Evolutionary conservation across 2,797 vertebrate species (phyloP).

Genomic region (Danio tinwini): DNA sequence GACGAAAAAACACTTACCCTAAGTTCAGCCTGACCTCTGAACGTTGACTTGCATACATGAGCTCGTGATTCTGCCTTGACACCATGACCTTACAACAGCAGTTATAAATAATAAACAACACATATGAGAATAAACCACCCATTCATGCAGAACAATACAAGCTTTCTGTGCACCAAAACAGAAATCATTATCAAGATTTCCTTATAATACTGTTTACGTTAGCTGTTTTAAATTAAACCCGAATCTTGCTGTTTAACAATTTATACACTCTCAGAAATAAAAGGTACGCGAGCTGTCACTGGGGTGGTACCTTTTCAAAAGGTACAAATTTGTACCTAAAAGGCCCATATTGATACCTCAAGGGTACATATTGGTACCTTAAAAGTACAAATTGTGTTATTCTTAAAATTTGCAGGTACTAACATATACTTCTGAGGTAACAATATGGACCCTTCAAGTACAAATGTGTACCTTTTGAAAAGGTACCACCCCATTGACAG

Average conservation of each 20-base stretch:
- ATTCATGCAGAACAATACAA: not conserved
- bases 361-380: too few relatives aligned
- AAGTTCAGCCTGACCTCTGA: not conserved
- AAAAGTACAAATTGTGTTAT: too few relatives aligned
- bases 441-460: too few relatives aligned
- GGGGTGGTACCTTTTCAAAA: too few relatives aligned
- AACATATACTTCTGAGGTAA: too few relatives aligned
- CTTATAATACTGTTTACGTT: not conserved
- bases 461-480: too few relatives aligned
- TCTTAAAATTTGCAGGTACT: too few relatives aligned
- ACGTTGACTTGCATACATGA: not conserved
- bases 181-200: not conserved
- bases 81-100: not conserved
- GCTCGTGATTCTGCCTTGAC: constrained; percentile 10
- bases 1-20: not conserved
- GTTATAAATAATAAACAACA: not conserved
- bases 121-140: not conserved
- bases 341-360: too few relatives aligned
- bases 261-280: too few relatives aligned
- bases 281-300: too few relatives aligned
- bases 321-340: too few relatives aligned
- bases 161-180: not conserved
- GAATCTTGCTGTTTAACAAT: not conserved
- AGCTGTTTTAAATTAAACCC: not conserved
- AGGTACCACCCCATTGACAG: too few relatives aligned